phyloP scores from a whole-genome alignment of 2,888 invertebrate genomes.

The Drosophila falleni region DNA sequence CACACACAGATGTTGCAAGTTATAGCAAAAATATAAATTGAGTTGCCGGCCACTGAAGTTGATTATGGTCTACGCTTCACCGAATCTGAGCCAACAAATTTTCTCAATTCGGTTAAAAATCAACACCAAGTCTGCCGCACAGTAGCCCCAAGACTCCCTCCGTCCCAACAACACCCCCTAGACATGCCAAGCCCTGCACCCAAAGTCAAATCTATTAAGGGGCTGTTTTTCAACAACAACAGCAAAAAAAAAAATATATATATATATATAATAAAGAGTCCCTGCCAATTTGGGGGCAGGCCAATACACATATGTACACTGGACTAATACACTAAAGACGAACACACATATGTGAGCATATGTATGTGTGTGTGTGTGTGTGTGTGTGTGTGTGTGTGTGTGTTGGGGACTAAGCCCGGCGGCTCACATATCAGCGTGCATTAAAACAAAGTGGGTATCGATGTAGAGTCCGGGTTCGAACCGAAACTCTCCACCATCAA shows the following conservation, averaged over 20 bases:
- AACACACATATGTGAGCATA: constrained; percentile 13
- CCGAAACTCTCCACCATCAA: constrained; percentile 22
- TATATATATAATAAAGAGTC: constrained; percentile 21
- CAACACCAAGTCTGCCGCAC: constrained; percentile 61
- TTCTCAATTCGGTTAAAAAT: constrained; percentile 80
- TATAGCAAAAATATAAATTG: constrained; percentile 77
- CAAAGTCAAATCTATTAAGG: constrained; percentile 30
- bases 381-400: constrained; percentile 8
- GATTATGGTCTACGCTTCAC: constrained; percentile 82
- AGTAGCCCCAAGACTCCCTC: not conserved
- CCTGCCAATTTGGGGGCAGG: constrained; percentile 50
- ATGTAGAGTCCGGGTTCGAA: constrained; percentile 66
- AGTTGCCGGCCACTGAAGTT: constrained; percentile 83
- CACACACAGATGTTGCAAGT: constrained; percentile 66
- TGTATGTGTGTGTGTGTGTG: constrained; percentile 11
- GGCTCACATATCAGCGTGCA: constrained; percentile 80
- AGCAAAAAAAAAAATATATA: not conserved
- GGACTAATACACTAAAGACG: constrained; percentile 51
- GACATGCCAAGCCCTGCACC: not conserved
- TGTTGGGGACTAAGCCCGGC: constrained; percentile 68
- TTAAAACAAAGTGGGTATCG: constrained; percentile 82
- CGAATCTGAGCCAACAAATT: constrained; percentile 80
- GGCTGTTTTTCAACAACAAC: constrained; percentile 34
- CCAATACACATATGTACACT: constrained; percentile 32
- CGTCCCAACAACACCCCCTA: not conserved